Conservation (phyloP, 1,140 invertebrate species). For the Ephestia elutella region DNA sequence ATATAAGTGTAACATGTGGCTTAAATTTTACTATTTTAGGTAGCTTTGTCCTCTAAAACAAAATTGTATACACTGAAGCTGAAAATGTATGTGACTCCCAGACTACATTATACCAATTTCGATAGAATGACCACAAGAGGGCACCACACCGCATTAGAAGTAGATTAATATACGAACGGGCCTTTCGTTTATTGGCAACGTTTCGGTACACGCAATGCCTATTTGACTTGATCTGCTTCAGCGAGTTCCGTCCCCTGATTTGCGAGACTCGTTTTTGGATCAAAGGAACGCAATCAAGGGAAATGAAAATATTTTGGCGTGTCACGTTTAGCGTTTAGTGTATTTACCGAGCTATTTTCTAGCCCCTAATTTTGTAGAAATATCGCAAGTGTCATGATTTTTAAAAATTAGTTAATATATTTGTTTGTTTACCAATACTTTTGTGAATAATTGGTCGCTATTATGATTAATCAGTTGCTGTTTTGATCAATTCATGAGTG, state of each 20-base stretch:
- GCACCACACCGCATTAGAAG: slow-evolving; percentile 43
- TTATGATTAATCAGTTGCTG: too few relatives aligned
- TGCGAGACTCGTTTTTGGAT: slow-evolving; percentile 20
- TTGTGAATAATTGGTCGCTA: too few relatives aligned
- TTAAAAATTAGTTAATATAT: too few relatives aligned
- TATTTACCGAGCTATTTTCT: not conserved
- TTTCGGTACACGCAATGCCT: slow-evolving; percentile 38
- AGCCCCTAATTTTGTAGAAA: not conserved
- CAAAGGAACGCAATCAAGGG: slow-evolving; percentile 21
- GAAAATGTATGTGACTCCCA: not conserved
- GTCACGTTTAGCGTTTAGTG: not conserved
- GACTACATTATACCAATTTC: slow-evolving; percentile 15
- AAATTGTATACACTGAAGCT: too few relatives aligned
- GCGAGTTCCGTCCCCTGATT: slow-evolving; percentile 23
- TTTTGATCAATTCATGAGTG: too few relatives aligned
- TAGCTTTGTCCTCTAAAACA: too few relatives aligned
- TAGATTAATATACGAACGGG: slow-evolving; percentile 41
- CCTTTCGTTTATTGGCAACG: slow-evolving; percentile 40
- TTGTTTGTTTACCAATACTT: too few relatives aligned
- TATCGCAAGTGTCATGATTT: not conserved
- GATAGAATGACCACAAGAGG: slow-evolving; percentile 17
- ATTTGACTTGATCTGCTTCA: slow-evolving; percentile 33
- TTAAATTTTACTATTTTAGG: too few relatives aligned
- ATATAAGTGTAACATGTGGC: too few relatives aligned
- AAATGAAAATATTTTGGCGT: slow-evolving; percentile 18